These are phyloP conservation scores for Chloroceryle inda DNA, from an alignment of 2,797 vertebrate species.

Conservation along the genomic window DNA sequence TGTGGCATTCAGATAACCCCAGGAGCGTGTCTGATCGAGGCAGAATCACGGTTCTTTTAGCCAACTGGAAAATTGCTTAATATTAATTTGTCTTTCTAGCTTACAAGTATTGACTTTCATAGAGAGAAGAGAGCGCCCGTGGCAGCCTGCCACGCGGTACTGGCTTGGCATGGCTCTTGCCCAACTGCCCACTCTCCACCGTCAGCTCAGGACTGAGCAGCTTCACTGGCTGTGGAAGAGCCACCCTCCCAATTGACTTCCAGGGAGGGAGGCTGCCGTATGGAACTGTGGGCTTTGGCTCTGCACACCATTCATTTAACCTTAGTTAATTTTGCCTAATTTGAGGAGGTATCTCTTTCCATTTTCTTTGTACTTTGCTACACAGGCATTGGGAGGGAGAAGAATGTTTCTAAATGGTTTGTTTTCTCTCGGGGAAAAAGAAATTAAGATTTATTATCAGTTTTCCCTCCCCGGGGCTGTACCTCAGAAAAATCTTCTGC, in stretches of 20 bases:
- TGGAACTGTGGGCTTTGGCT: not conserved
- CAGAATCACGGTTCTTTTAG: not conserved
- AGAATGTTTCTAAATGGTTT: constrained; percentile 19
- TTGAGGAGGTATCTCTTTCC: not conserved
- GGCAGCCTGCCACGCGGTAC: rapidly evolving
- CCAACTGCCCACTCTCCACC: not conserved
- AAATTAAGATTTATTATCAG: not conserved
- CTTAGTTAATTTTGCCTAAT: not conserved
- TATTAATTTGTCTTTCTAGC: not conserved
- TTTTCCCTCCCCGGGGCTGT: not conserved
- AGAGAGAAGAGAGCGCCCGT: not conserved
- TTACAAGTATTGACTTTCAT: not conserved
- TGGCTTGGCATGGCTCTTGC: not conserved
- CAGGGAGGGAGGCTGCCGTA: too few species aligned
- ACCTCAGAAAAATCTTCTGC: not conserved
- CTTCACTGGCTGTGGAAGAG: not conserved
- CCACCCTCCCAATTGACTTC: not conserved
- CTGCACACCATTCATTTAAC: not conserved
- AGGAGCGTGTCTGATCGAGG: not conserved
- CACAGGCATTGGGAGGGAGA: not conserved
- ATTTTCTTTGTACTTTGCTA: not conserved
- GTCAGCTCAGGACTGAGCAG: not conserved
- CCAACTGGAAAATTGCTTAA: not conserved
- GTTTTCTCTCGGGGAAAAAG: not conserved
- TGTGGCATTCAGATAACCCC: not conserved